Base-by-base conservation (phyloP, 2,888 invertebrate genomes). In the Heliothis peltigera region DNA sequence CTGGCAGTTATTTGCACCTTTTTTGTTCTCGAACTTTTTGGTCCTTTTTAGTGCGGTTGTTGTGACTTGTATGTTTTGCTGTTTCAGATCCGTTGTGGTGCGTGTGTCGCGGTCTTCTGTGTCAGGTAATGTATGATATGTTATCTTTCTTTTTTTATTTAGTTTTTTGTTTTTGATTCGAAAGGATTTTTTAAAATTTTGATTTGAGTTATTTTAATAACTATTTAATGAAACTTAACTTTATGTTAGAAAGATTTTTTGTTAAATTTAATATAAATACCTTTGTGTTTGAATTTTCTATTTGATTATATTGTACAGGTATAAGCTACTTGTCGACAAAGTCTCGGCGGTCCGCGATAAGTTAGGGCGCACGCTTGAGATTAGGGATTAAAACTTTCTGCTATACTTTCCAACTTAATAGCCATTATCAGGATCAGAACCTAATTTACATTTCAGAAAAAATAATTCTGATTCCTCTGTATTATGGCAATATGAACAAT, bases 101-200 rank as follows among this genome's bases (percentile, higher is more conserved):
- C 39, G 47, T 19, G 46, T 17, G 32, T 47, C 56, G 57, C 61
- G 12, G 46, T 52, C 43, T 52, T 52, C 58, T 46, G 42, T 42
- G 49, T 46, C 32, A 85, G 91, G 90, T 92, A 89, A 90, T 44
- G 86, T 88, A 88, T 87, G 54, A 56, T 12, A 46, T 25, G 8
- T 43, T 73, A 32, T 69, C n/a, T 70, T 57, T 64, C 0, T 60
- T 49, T 70, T 55, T 19, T 58, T 0, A 25, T 66, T 78, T 63
- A 6, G 28, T 68, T 60, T 72, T 60, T 48, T 22, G 12, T 21
- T 5, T 0, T 35, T 19, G 5, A n/a, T 66, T 32, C 12, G 25
- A 44, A 18, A 28, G 55, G 39, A 64, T 47, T 18, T 6, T 52
- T 71, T 39, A 32, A 25, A 39, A 68, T 58, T 57, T 22, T 1